Base-by-base conservation (phyloP, 2,888 invertebrate genomes). In the Ornithoptera alexandrae region DNA sequence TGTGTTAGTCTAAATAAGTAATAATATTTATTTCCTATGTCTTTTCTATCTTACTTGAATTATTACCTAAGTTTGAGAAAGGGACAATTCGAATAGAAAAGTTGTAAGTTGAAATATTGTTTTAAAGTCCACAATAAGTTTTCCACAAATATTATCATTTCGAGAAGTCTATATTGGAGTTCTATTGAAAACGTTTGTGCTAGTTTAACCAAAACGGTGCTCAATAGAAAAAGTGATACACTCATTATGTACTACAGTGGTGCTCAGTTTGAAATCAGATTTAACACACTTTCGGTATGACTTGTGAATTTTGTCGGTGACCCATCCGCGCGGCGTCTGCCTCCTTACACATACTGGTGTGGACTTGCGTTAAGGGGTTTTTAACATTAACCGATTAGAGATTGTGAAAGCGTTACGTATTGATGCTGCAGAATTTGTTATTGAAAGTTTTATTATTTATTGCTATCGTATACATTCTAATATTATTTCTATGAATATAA, bases 261-360 rank as follows among this genome's bases (percentile, higher is more conserved):
- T 57, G 57, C 66, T 65, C 69, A 61, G 36, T 64, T 70, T 67
- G 67, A 70, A 67, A 67, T 64, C 56, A 57, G 61, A 61, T 70
- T 70, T 67, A 78, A 65, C 78, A 76, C 68, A 79, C 80, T 81
- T 82, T 80, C 76, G 71, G 73, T 74, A 73, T 82, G 81, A 82
- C 79, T 79, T 72, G 79, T 73, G 67, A 61, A 65, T 74, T 72
- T 75, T 71, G 57, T 56, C 57, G 67, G 53, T 5, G 53, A 67
- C 57, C 63, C n/a, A 24, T 53, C 39, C 24, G 50, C 12, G 53
- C 3, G 18, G 50, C 57, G n/a, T 39, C 24, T 42, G 39, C 8
- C 53, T 30, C 58, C 59, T 67, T 60, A 61, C 60, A 60, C 22
- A 15, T 22, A 7, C 20, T 59, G 50, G 39, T 22, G 42, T 53